These are phyloP conservation scores for Picus viridis DNA, from an alignment of 2,797 vertebrate species.

Conservation along the genomic window DNA sequence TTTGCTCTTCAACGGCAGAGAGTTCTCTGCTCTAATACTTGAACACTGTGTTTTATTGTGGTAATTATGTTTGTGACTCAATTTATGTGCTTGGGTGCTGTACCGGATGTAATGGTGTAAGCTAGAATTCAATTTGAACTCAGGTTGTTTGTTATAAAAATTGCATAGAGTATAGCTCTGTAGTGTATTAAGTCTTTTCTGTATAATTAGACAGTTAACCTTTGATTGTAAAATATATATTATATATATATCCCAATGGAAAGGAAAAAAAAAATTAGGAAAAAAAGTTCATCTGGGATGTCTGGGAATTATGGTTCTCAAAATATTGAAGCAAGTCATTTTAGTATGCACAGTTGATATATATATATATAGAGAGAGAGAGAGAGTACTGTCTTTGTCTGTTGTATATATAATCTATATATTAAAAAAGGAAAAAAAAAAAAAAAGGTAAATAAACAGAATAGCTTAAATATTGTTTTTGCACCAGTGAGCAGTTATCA, in stretches of 20 bases:
- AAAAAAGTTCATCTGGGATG: slow-evolving; percentile 20
- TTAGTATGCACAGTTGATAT: slow-evolving; percentile 69
- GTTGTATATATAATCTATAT: slow-evolving; percentile 77
- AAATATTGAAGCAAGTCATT: slow-evolving; percentile 65
- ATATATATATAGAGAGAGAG: slow-evolving; percentile 54
- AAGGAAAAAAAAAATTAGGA: not conserved
- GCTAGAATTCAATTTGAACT: slow-evolving; percentile 86
- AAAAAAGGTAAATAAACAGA: slow-evolving; percentile 65
- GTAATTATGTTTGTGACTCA: slow-evolving; percentile 89
- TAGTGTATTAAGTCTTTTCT: slow-evolving; percentile 78
- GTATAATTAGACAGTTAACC: slow-evolving; percentile 78
- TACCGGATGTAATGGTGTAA: slow-evolving; percentile 86
- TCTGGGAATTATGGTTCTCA: slow-evolving; percentile 60
- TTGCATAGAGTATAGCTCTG: slow-evolving; percentile 86
- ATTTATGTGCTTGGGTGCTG: slow-evolving; percentile 86
- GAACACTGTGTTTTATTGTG: slow-evolving; percentile 85
- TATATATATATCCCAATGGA: not conserved
- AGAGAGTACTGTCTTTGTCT: slow-evolving; percentile 56
- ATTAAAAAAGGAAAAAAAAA: slow-evolving; percentile 41
- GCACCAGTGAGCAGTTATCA: slow-evolving; percentile 76
- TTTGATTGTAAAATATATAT: slow-evolving; percentile 75
- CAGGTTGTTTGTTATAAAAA: slow-evolving; percentile 84
- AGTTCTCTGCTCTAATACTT: slow-evolving; percentile 81
- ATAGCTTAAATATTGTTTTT: slow-evolving; percentile 78
- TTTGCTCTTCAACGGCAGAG: slow-evolving; percentile 84